These are phyloP conservation scores for Cuniculus paca DNA, from an alignment of 2,797 vertebrate species.

Conservation along the genomic window DNA sequence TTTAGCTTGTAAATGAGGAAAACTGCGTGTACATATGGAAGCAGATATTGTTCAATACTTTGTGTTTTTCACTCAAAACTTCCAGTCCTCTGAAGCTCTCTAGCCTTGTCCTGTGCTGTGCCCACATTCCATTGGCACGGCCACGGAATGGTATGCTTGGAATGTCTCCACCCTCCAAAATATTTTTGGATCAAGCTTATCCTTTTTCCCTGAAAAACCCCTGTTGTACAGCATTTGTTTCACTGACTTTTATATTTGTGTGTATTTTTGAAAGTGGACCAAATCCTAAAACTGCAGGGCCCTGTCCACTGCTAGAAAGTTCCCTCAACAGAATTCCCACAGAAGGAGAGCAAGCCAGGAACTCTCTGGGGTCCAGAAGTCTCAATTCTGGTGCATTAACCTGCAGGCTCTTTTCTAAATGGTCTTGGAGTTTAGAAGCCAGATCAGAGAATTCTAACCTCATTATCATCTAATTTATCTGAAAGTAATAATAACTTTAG, in stretches of 20 bases:
- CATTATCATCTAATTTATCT: conserved; percentile 39
- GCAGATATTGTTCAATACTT: conserved; percentile 1
- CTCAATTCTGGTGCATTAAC: conserved; percentile 4
- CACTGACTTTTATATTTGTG: conserved; percentile 71
- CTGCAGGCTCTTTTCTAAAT: conserved; percentile 12
- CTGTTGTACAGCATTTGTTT: conserved; percentile 72
- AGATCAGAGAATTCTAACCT: conserved; percentile 49
- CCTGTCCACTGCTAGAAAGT: conserved; percentile 32
- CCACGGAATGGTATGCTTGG: conserved; percentile 82
- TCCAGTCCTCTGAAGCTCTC: conserved; percentile 47
- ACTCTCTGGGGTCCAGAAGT: background rate
- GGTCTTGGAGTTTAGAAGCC: conserved; percentile 56
- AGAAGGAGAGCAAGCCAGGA: conserved; percentile 10
- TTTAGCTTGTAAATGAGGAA: background rate
- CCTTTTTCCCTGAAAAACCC: conserved; percentile 81
- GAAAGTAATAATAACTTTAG: conserved; percentile 39
- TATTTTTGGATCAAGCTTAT: conserved; percentile 84
- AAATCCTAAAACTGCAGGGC: conserved; percentile 51
- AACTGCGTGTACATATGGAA: background rate
- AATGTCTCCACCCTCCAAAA: conserved; percentile 85
- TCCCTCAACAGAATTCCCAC: conserved; percentile 45
- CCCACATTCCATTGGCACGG: conserved; percentile 84
- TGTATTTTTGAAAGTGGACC: conserved; percentile 62
- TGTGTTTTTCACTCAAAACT: conserved; percentile 59
- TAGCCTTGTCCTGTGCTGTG: conserved; percentile 72